Evolutionary conservation across 2,888 invertebrate genomes (phyloP).

Genomic region (Aelia acuminata): DNA sequence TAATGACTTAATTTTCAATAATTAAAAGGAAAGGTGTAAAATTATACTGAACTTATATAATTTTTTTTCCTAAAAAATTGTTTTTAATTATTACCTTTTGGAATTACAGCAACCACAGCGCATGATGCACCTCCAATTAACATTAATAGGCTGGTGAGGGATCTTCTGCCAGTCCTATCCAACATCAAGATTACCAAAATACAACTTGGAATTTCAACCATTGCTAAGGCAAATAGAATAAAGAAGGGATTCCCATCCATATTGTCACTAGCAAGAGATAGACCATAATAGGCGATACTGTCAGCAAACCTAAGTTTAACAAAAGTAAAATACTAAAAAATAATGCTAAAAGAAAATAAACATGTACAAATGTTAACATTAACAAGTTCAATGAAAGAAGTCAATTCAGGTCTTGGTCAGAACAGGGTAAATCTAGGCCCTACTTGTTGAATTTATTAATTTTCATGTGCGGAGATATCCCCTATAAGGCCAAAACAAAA

Average conservation of each 20-base stretch:
- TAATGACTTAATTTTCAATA: too few species aligned
- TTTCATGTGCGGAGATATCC: too few species aligned
- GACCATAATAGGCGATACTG: conserved; percentile 87
- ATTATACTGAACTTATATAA: too few species aligned
- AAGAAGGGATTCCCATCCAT: conserved; percentile 87
- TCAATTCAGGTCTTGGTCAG: too few species aligned
- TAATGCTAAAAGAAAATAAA: not conserved
- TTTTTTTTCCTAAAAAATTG: not conserved
- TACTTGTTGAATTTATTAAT: too few species aligned
- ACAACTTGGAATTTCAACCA: conserved; percentile 88
- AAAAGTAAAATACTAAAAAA: not conserved
- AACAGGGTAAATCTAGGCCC: too few species aligned
- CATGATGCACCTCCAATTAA: conserved; percentile 84
- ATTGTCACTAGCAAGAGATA: conserved; percentile 85
- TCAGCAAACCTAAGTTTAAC: conserved; percentile 77
- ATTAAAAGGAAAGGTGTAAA: too few species aligned
- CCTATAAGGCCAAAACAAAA: too few species aligned
- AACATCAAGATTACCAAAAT: conserved; percentile 79
- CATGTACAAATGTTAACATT: too few species aligned
- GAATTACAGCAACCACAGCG: conserved; percentile 79
- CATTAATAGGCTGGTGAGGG: conserved; percentile 83
- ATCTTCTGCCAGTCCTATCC: conserved; percentile 82
- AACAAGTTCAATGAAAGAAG: too few species aligned
- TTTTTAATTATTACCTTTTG: conserved; percentile 70
- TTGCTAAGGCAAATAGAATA: conserved; percentile 80